These are phyloP conservation scores for Sminthurides aquaticus DNA, from an alignment of 2,888 invertebrate genomes.

Conservation along the genomic window DNA sequence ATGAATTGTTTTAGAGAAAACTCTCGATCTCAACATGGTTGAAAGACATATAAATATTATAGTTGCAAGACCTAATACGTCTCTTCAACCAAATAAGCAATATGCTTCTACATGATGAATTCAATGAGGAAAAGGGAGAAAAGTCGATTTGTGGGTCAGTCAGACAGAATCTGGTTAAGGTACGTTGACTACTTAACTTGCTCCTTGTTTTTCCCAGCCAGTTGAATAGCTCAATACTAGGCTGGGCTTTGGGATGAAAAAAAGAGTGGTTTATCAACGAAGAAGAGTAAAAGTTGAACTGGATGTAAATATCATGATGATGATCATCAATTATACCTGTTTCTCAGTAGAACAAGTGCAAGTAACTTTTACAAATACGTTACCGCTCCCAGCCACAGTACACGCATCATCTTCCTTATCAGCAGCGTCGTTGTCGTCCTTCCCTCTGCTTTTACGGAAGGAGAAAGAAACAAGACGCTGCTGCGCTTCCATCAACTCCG, in stretches of 20 bases:
- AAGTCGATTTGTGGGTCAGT: slow-evolving; percentile 23
- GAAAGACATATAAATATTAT: too few relatives aligned
- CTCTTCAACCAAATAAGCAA: too few relatives aligned
- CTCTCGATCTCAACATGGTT: too few relatives aligned
- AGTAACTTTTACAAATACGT: not conserved
- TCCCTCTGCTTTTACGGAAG: not conserved
- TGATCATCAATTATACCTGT: not conserved
- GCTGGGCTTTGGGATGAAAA: too few relatives aligned
- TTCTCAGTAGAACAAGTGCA: not conserved
- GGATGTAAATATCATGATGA: not conserved
- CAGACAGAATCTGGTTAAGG: slow-evolving; percentile 3
- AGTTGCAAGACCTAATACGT: too few relatives aligned
- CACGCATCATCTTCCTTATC: not conserved
- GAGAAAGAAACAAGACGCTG: not conserved
- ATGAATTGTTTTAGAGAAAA: too few relatives aligned
- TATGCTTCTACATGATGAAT: too few relatives aligned
- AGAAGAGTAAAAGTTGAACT: not conserved
- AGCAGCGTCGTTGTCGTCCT: too few relatives aligned
- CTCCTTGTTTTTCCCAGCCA: too few relatives aligned
- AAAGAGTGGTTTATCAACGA: not conserved
- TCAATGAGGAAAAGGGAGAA: not conserved
- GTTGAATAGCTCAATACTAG: too few relatives aligned
- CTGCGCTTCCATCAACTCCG: too few relatives aligned
- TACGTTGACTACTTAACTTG: not conserved
- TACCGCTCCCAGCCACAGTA: not conserved